Base-by-base conservation (phyloP, 2,888 invertebrate species). In the Protodeltote pygarga region DNA sequence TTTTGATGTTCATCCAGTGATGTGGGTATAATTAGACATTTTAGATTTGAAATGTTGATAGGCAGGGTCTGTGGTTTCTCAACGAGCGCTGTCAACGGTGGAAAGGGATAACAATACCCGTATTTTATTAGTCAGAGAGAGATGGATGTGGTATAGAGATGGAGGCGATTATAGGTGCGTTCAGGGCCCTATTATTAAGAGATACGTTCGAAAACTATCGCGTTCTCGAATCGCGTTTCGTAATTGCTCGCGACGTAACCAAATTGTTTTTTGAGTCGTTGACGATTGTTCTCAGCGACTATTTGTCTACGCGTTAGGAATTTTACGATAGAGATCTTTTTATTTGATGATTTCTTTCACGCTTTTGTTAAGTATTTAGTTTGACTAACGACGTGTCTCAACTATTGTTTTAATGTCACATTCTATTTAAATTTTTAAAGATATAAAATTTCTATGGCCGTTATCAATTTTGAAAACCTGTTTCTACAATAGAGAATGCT, bases 21-120 rank as follows among this genome's bases (percentile, higher is more conserved):
- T 92, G 89, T 89, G 90, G 91, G 91, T 91, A 89, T 90, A 91
- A 91, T 91, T 91, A 92, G 87, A 83, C 84, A 83, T 85, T 81
- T 83, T 85, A 86, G 91, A 91, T 92, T 84, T 81, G 75, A 77
- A 85, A 83, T 71, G 77, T 78, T 80, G 90, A 90, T 90, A 91
- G 71, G 75, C 64, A 76, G 74, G 75, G 70, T 58, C 71, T 73
- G 80, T 75, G 79, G 84, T 83, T 83, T 81, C 79, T 79, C 78
- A 86, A 84, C 82, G 81, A 82, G 77, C 68, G 75, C 87, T 88
- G 89, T 88, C 89, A 88, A 83, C 82, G 76, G 38, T 60, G 52
- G 75, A 85, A 51, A 61, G 74, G 66, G 79, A 81, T 32, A 65
- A 71, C 31, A 40, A 54, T 73, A 76, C 60, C 33, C 29, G 33